Conservation (phyloP, 2,888 invertebrate species). For the Ophion obscuratus region DNA sequence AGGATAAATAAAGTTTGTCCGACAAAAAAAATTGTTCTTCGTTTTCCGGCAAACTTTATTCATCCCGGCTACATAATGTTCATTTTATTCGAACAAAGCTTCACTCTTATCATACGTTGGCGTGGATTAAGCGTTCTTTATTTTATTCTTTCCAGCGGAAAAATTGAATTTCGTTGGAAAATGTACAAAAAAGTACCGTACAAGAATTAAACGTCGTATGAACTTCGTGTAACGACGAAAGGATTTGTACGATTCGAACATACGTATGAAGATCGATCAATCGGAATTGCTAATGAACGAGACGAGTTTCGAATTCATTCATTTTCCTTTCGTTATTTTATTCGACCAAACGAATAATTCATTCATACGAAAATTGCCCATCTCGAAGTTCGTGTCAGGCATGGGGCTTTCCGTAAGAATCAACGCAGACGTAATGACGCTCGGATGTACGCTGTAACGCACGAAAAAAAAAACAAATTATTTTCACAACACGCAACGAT, state of each 20-base stretch:
- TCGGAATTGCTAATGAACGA: not conserved
- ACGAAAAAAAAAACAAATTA: slow-evolving; percentile 29
- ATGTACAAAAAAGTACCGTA: not conserved
- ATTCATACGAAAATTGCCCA: slow-evolving; percentile 7
- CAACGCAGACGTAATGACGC: slow-evolving; percentile 45
- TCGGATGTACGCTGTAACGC: slow-evolving; percentile 55
- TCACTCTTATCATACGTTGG: not conserved
- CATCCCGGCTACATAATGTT: not conserved
- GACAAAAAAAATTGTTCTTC: not conserved
- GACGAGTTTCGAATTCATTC: not conserved
- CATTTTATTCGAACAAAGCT: not conserved
- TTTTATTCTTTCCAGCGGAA: not conserved
- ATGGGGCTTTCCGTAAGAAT: slow-evolving; percentile 14
- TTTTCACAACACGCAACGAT: slow-evolving; percentile 46
- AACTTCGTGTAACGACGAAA: not conserved
- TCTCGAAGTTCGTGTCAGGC: slow-evolving; percentile 23
- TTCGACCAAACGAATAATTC: not conserved
- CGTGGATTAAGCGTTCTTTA: not conserved
- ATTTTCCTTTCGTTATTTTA: not conserved
- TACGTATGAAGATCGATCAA: not conserved
- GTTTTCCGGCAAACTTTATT: not conserved
- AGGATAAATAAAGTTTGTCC: not conserved
- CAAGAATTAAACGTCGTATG: not conserved
- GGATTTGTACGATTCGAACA: not conserved
- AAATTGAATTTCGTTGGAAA: not conserved